Evolutionary conservation across 2,888 invertebrate species (phyloP), one percentile per base, ranked within the genome.

Genomic region (Apamea monoglypha): DNA sequence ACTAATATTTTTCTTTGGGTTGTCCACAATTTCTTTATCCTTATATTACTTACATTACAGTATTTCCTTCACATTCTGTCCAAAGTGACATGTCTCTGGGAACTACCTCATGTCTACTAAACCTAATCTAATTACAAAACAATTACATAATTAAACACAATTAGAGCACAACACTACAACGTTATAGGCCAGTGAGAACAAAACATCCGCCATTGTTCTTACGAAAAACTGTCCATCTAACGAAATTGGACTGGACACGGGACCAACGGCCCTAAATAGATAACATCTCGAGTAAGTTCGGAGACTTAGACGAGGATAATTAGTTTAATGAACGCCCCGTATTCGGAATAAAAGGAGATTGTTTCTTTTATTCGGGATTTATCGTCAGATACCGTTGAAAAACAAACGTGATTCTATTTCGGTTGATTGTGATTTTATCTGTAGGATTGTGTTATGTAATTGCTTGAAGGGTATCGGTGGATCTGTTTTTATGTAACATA

Each of bases 171-270:
- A 76, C 74, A 86, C 72, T 81, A 76, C 84, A 82, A 80, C 73
- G 76, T 67, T 69, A 78, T 68, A 66, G 32, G 69, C 75, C 75
- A 69, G 61, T 59, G 53, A 59, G 78, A 74, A 77, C 67, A 50
- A 82, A 83, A 77, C 79, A 76, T 78, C 66, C 29, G 44, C 71
- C 76, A 82, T 88, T 87, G 84, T 85, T 74, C 74, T 81, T 76
- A 87, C 85, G 91, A 91, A 92, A 92, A 92, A 92, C 91, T 91
- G 91, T 92, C 90, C 87, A 86, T 90, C 90, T 95, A 95, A 95
- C 93, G 93, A 92, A 93, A 95, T 94, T 94, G 94, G 93, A 93
- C 90, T 88, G 91, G 92, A 92, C 92, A 91, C 89, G 91, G 92
- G 91, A 91, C 89, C 87, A 87, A 89, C 88, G 88, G 84, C 72